A percentile compares a stretch with the other conserved stretches of the same genome.
Evolutionary conservation across 2,113 vertebrate genomes (phyloP).

Genomic region (Carassius auratus): DNA sequence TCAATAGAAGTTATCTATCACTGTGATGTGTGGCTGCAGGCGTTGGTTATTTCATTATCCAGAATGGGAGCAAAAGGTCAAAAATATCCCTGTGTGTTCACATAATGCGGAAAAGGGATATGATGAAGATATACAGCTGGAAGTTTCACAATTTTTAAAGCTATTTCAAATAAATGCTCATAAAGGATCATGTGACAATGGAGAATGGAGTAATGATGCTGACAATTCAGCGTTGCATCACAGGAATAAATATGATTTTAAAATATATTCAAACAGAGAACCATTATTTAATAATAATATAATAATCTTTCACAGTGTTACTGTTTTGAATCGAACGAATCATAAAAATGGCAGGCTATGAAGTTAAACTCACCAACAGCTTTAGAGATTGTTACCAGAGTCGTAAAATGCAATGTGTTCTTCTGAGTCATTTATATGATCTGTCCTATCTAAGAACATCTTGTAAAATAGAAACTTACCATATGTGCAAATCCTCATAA

Average conservation of each 20-base stretch:
- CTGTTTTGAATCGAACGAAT: no score
- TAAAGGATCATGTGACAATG: no score
- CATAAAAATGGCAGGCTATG: neutral
- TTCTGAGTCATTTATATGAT: no score
- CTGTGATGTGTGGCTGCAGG: neutral
- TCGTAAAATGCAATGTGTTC: neutral
- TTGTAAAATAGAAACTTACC: neutral
- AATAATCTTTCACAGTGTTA: no score
- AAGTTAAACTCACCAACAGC: no score
- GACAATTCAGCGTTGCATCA: no score
- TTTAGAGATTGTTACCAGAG: neutral
- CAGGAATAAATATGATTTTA: no score
- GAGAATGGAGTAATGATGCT: no score
- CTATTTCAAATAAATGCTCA: no score
- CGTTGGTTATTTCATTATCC: conserved; percentile 2
- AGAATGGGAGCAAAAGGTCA: neutral
- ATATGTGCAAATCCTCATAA: neutral
- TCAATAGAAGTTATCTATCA: neutral
- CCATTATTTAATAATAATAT: no score
- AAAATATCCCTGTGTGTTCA: neutral
- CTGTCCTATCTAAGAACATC: neutral
- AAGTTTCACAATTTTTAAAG: neutral
- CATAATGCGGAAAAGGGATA: neutral
- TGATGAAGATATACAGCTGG: neutral
- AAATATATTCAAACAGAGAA: no score